Conservation (phyloP, 2,888 invertebrate genomes). For the Drosophila diplacantha region DNA sequence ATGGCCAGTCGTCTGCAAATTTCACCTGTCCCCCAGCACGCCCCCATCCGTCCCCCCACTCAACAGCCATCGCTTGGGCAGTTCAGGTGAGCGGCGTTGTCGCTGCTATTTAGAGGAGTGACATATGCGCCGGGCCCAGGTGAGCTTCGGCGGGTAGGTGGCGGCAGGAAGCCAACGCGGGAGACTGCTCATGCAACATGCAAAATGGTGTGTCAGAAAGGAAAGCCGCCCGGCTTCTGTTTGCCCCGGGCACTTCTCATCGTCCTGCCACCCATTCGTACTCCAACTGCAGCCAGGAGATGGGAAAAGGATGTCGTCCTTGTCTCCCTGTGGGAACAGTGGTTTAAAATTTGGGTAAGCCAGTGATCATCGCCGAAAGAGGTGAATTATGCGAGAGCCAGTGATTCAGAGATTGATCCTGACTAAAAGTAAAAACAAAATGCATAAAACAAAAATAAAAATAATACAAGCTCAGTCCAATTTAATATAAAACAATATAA, state of each 20-base stretch:
- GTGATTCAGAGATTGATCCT: no score
- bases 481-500: no score
- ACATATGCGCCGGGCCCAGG: slow-evolving; percentile 54
- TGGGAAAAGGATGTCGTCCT: slow-evolving; percentile 5
- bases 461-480: no score
- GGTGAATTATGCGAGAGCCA: background rate
- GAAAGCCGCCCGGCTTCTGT: slow-evolving; percentile 48
- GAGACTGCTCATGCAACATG: slow-evolving; percentile 58
- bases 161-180: slow-evolving; percentile 7
- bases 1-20: slow-evolving; percentile 57
- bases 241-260: slow-evolving; percentile 7
- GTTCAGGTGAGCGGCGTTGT: slow-evolving; percentile 47
- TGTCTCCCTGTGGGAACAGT: slow-evolving; percentile 24
- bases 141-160: slow-evolving; percentile 3
- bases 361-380: background rate
- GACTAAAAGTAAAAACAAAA: background rate
- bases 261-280: background rate
- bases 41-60: background rate
- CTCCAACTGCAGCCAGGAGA: slow-evolving; percentile 25
- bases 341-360: background rate
- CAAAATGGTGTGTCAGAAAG: slow-evolving; percentile 66
- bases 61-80: slow-evolving; percentile 25
- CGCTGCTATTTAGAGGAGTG: slow-evolving; percentile 69
- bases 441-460: background rate
- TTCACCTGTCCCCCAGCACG: background rate